Percentiles rank a stretch among this genome's conserved stretches.
These are phyloP conservation scores for Peromyscus californicus DNA, from an alignment of 2,113 vertebrate genomes.

Conservation along the genomic window DNA sequence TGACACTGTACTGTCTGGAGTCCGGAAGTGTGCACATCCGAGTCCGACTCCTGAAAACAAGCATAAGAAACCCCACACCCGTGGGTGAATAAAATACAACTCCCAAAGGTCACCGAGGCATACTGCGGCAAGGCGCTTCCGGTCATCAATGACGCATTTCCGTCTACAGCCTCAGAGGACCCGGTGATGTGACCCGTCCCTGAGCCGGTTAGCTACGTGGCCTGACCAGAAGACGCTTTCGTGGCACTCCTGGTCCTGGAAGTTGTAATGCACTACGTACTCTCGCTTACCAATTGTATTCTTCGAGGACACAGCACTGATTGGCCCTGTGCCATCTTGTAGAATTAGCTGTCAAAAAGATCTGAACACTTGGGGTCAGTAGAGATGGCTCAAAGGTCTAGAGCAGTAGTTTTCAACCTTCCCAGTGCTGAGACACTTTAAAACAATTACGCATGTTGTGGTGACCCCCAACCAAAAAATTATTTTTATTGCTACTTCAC, in stretches of 20 bases:
- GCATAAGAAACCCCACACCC: background rate
- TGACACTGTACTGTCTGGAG: background rate
- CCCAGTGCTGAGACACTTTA: background rate
- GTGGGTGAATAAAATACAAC: background rate
- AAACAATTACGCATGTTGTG: background rate
- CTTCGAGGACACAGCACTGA: background rate
- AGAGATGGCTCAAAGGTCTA: background rate
- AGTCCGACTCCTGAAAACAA: background rate
- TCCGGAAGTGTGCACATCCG: background rate
- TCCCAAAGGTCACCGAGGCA: background rate
- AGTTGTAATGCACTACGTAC: too few species aligned
- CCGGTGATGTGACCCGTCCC: too few species aligned
- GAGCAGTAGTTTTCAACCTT: background rate
- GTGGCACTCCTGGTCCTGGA: too few species aligned
- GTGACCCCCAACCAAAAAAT: background rate
- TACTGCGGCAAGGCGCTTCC: background rate
- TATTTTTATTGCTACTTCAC: background rate
- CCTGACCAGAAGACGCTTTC: background rate
- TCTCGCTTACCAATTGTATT: background rate
- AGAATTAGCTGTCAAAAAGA: background rate
- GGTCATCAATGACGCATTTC: background rate
- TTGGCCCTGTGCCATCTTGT: background rate
- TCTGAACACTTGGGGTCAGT: background rate
- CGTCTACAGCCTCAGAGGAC: background rate
- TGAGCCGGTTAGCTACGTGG: background rate